A percentile compares a stretch with the other conserved stretches of the same genome.
Conservation (phyloP, 1,140 invertebrate genomes). For the Macrosteles quadrilineatus region DNA sequence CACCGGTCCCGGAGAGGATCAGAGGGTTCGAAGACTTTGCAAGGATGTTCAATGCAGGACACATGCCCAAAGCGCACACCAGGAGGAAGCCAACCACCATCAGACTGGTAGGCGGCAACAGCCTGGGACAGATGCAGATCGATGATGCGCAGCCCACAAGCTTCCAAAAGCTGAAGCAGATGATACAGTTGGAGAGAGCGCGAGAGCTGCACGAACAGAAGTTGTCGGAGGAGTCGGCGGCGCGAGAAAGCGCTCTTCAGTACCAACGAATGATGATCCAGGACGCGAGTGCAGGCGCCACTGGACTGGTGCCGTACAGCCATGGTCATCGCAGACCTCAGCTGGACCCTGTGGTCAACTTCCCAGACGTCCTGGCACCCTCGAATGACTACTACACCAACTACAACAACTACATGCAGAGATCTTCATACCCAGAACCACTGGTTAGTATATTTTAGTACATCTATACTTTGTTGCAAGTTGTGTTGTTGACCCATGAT, state of each 20-base stretch:
- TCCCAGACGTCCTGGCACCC: conserved; percentile 31
- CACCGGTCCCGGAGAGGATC: conserved; percentile 42
- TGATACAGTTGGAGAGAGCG: conserved; percentile 65
- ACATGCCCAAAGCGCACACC: conserved; percentile 40
- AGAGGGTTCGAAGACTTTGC: conserved; percentile 52
- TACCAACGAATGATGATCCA: conserved; percentile 49
- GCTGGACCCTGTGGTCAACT: conserved; percentile 26
- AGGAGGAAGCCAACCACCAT: conserved; percentile 39
- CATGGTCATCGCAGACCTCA: not conserved
- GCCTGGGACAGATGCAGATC: not conserved
- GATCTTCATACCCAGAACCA: conserved; percentile 14
- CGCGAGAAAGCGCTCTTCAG: conserved; percentile 57
- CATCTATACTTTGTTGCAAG: too few species aligned
- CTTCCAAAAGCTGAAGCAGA: conserved; percentile 58
- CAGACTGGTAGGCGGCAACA: conserved; percentile 44
- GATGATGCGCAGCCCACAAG: conserved; percentile 58
- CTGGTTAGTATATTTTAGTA: conserved; percentile 7
- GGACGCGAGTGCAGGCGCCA: too few species aligned
- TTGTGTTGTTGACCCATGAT: too few species aligned
- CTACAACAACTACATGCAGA: conserved; percentile 28
- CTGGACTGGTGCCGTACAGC: not conserved
- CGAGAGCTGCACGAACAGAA: conserved; percentile 64
- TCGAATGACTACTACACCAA: conserved; percentile 29
- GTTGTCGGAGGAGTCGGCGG: conserved; percentile 60
- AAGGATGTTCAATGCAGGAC: conserved; percentile 32